phyloP scores from a whole-genome alignment of 1,140 invertebrate genomes.

The Brachionus angularis region DNA sequence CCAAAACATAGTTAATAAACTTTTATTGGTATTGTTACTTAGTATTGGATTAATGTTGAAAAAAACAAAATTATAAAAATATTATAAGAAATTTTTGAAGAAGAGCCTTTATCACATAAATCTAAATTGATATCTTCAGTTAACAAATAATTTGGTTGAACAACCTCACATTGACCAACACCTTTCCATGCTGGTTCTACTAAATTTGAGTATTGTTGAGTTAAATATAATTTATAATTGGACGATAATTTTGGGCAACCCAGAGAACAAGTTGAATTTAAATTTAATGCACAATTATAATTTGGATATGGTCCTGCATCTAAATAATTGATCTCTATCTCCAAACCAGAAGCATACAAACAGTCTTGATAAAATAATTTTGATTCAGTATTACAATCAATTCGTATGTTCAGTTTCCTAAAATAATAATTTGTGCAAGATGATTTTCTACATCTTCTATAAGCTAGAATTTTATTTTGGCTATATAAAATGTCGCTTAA shows the following conservation, averaged over 20 bases:
- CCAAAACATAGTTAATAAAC: no score
- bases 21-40: no score
- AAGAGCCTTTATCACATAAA: not conserved
- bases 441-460: not conserved
- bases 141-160: not conserved
- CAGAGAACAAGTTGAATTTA: not conserved
- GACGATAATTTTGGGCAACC: not conserved
- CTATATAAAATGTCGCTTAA: slow-evolving; percentile 11
- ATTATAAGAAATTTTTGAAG: not conserved
- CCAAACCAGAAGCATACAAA: not conserved
- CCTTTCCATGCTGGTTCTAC: not conserved
- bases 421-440: not conserved
- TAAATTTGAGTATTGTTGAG: not conserved
- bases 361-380: not conserved
- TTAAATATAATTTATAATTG: not conserved
- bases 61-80: not conserved
- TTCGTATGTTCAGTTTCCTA: not conserved
- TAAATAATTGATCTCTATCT: not conserved
- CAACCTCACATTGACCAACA: slow-evolving; percentile 9
- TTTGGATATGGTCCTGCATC: not conserved
- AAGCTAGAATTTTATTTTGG: not conserved
- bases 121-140: not conserved
- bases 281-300: not conserved
- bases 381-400: not conserved
- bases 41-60: no score